A percentile compares a stretch with the other conserved stretches of the same genome.
These are phyloP conservation scores for Chromoteleia sp. DNA, from an alignment of 2,888 invertebrate genomes.

Conservation along the genomic window DNA sequence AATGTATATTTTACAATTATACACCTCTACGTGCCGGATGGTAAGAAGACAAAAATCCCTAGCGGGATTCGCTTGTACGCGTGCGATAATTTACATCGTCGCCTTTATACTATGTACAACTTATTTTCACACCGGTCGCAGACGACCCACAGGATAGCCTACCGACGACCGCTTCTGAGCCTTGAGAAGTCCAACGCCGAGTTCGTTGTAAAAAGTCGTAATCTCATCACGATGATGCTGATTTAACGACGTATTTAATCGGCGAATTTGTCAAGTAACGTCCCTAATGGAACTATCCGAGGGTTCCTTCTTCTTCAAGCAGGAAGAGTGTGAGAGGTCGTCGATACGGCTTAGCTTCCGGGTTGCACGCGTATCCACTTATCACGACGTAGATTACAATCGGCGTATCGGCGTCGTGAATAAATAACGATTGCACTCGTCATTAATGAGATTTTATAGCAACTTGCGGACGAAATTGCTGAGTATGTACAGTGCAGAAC, in stretches of 20 bases:
- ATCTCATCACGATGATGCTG: slow-evolving; percentile 10
- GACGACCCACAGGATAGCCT: background rate
- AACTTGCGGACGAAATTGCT: slow-evolving; percentile 50
- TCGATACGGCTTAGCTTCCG: slow-evolving; percentile 7
- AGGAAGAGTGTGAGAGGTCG: slow-evolving; percentile 10
- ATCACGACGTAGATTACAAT: slow-evolving; percentile 4
- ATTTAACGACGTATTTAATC: background rate
- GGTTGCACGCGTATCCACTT: slow-evolving; percentile 25
- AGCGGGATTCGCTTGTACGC: background rate
- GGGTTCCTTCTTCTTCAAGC: background rate
- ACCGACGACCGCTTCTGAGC: background rate
- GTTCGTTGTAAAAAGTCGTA: slow-evolving; percentile 3
- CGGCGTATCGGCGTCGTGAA: no score
- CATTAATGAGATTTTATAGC: slow-evolving; percentile 20
- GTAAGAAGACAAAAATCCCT: slow-evolving; percentile 43
- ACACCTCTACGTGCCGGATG: slow-evolving; percentile 38
- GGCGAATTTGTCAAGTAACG: slow-evolving; percentile 22
- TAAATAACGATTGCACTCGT: slow-evolving; percentile 38
- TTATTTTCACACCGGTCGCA: slow-evolving; percentile 18
- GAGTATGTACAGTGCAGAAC: slow-evolving; percentile 48
- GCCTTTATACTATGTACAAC: slow-evolving; percentile 28
- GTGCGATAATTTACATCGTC: slow-evolving; percentile 35
- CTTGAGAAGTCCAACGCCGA: background rate
- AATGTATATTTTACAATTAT: slow-evolving; percentile 54
- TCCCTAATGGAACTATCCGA: slow-evolving; percentile 16